Evolutionary conservation across 2,888 invertebrate species (phyloP).

Genomic region (Idaea dimidiata): DNA sequence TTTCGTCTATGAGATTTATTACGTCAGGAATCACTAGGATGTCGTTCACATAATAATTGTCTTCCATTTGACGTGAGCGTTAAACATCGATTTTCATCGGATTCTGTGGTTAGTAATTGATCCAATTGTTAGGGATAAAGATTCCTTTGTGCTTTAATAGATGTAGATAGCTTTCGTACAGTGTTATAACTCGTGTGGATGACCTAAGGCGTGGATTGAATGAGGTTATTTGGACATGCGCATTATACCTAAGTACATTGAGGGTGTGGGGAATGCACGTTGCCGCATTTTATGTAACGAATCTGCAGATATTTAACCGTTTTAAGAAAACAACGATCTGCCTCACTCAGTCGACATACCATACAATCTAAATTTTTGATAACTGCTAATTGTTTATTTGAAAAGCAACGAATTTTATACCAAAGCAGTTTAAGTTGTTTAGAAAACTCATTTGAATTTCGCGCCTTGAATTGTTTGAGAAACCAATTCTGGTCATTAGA

Average conservation of each 20-base stretch:
- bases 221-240: conserved; percentile 78
- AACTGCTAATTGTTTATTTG: background rate
- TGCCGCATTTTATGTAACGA: conserved; percentile 13
- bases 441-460: background rate
- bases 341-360: background rate
- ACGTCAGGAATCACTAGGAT: conserved; percentile 12
- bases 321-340: background rate
- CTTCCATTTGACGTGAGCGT: conserved; percentile 21
- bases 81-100: conserved; percentile 11
- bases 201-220: conserved; percentile 70
- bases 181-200: conserved; percentile 55
- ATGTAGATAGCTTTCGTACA: conserved; percentile 37
- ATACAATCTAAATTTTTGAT: background rate
- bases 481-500: background rate
- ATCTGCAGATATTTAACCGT: background rate
- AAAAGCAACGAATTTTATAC: background rate
- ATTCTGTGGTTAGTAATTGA: background rate
- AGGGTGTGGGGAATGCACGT: conserved; percentile 27
- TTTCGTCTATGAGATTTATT: conserved; percentile 25
- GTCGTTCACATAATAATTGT: conserved; percentile 13
- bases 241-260: conserved; percentile 34
- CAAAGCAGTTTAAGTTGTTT: background rate
- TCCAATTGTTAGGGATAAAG: conserved; percentile 5
- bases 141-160: conserved; percentile 20
- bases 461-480: background rate